Conservation (phyloP, 64 coral and sea anemone species). For the Montipora sp. region DNA sequence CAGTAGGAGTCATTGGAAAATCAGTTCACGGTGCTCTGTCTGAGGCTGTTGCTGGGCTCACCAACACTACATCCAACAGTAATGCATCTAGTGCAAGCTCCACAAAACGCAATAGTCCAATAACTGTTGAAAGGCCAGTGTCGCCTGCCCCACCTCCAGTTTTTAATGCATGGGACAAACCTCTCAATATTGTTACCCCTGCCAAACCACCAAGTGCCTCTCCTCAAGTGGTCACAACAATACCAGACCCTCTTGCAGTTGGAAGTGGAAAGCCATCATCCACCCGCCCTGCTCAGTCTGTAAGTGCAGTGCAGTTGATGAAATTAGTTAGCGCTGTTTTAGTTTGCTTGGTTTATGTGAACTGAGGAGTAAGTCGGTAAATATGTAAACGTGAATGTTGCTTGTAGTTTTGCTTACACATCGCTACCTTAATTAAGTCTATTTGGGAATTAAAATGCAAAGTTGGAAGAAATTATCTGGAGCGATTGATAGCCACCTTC, state of each 20-base stretch:
- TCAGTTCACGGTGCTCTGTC: conserved; percentile 23
- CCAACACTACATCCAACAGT: conserved; percentile 64
- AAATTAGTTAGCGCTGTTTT: neutral
- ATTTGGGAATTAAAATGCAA: too few relatives aligned
- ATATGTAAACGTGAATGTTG: too few relatives aligned
- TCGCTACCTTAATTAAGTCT: too few relatives aligned
- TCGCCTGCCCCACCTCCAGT: conserved; percentile 79
- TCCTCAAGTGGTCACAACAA: conserved; percentile 28
- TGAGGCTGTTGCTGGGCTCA: conserved; percentile 3
- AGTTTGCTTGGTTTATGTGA: too few relatives aligned
- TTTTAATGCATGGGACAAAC: conserved; percentile 93
- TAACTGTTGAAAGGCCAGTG: conserved; percentile 86
- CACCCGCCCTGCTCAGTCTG: conserved; percentile 50
- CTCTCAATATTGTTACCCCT: conserved; percentile 77
- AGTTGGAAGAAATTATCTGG: too few relatives aligned
- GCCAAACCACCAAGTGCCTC: conserved; percentile 74
- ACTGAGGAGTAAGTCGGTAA: too few relatives aligned
- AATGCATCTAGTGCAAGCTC: conserved; percentile 92
- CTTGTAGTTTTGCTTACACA: too few relatives aligned
- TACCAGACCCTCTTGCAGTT: conserved; percentile 92
- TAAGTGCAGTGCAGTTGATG: conserved; percentile 8
- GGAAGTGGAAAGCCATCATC: conserved; percentile 94
- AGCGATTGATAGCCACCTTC: too few relatives aligned
- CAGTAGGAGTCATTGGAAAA: conserved; percentile 61
- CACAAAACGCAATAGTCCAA: conserved; percentile 88